A percentile compares a stretch with the other conserved stretches of the same genome.
These are phyloP conservation scores for Leptatherina wallacei DNA, from an alignment of 2,797 vertebrate species.

Conservation along the genomic window DNA sequence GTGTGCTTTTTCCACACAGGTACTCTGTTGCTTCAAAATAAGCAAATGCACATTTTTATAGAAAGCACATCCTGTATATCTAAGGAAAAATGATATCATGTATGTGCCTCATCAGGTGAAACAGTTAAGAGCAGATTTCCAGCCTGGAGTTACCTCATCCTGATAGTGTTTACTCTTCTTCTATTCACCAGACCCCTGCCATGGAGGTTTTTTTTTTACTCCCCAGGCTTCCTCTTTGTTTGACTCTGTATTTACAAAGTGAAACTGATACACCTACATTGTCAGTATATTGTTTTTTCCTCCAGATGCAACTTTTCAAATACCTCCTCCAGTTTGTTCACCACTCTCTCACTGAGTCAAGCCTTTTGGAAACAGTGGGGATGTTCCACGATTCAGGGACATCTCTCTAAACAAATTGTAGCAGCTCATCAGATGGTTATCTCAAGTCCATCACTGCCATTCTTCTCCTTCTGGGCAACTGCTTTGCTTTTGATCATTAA, in stretches of 20 bases:
- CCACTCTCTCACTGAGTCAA: constrained; percentile 21
- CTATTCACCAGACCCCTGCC: constrained; percentile 10
- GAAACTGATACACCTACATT: constrained; percentile 48
- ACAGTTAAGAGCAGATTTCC: constrained; percentile 30
- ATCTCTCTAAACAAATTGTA: constrained; percentile 61
- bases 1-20: constrained; percentile 27
- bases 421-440: constrained; percentile 44
- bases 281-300: constrained; percentile 1
- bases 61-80: constrained; percentile 49
- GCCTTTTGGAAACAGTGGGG: constrained; percentile 22
- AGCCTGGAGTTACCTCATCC: constrained; percentile 27
- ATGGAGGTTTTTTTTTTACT: constrained; percentile 36
- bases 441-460: constrained; percentile 23
- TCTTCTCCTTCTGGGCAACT: constrained; percentile 10
- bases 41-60: constrained; percentile 50
- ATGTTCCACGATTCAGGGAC: constrained; percentile 40
- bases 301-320: constrained; percentile 31
- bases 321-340: constrained; percentile 45
- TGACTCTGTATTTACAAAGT: constrained; percentile 33
- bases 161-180: constrained; percentile 37
- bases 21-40: constrained; percentile 24
- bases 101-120: neutral
- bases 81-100: neutral
- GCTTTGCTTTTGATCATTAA: constrained; percentile 12
- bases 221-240: constrained; percentile 19